These are phyloP conservation scores for Coptotermes formosanus DNA, from an alignment of 1,140 invertebrate species.

Conservation along the genomic window DNA sequence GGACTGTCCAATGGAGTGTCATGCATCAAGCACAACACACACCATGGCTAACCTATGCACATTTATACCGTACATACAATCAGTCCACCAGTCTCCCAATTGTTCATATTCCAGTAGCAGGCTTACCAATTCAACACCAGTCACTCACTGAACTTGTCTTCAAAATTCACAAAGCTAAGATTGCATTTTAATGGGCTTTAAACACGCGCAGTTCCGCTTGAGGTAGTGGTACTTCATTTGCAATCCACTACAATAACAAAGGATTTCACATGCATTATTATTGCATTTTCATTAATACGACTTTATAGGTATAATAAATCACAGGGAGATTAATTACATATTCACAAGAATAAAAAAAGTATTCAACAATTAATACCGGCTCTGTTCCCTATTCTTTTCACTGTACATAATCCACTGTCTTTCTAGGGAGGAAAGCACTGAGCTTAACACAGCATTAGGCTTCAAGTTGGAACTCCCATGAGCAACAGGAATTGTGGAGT, in stretches of 20 bases:
- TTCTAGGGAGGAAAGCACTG: constrained; percentile 4
- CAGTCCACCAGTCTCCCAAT: not conserved
- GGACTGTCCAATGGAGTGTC: not conserved
- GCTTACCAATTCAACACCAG: not conserved
- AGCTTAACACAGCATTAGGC: not conserved
- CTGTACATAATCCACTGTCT: not conserved
- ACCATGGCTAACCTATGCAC: constrained; percentile 1
- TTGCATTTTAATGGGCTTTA: not conserved
- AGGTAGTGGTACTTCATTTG: constrained; percentile 5
- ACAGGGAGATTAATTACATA: constrained; percentile 34
- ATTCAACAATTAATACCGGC: constrained; percentile 31
- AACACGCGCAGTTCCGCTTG: constrained; percentile 1
- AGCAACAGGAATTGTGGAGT: not conserved
- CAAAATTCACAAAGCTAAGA: not conserved
- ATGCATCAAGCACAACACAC: not conserved
- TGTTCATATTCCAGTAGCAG: not conserved
- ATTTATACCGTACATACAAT: not conserved
- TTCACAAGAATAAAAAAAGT: constrained; percentile 32
- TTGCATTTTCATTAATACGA: constrained; percentile 30
- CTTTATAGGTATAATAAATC: constrained; percentile 28
- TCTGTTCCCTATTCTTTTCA: constrained; percentile 15
- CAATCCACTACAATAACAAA: constrained; percentile 20
- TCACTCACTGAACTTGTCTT: constrained; percentile 5
- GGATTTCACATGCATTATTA: constrained; percentile 28
- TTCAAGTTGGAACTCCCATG: not conserved